Percentiles rank a stretch among this genome's conserved stretches.
phyloP scores from a whole-genome alignment of 2,797 vertebrate species.

The Cossypha caffra region DNA sequence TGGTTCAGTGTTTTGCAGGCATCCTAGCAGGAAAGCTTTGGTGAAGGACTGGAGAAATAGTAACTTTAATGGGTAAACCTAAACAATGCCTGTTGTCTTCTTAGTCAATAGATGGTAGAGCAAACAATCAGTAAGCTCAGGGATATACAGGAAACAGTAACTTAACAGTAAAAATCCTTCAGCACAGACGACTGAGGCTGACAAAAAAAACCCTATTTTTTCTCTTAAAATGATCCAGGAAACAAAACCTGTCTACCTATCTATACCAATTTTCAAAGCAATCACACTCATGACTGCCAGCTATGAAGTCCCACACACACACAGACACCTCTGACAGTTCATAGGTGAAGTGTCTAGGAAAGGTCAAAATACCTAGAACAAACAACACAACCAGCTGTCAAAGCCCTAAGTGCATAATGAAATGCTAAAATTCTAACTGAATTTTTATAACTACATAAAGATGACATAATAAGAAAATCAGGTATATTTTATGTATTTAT shows the following conservation, averaged over 20 bases:
- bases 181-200: background rate
- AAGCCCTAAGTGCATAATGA: background rate
- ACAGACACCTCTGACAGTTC: background rate
- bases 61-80: background rate
- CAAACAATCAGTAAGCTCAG: background rate
- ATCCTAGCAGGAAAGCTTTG: background rate
- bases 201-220: background rate
- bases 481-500: background rate
- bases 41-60: background rate
- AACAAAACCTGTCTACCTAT: background rate
- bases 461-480: background rate
- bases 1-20: background rate
- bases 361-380: conserved; percentile 14
- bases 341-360: background rate
- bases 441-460: background rate
- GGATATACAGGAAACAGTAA: background rate
- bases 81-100: background rate
- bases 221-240: background rate
- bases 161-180: background rate
- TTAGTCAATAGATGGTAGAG: background rate
- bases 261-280: background rate
- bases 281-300: background rate
- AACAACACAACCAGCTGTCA: background rate
- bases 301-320: background rate
- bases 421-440: background rate